A percentile compares a stretch with the other conserved stretches of the same genome.
Conservation (phyloP, 2,797 vertebrate genomes). For the Hyperoplus immaculatus region DNA sequence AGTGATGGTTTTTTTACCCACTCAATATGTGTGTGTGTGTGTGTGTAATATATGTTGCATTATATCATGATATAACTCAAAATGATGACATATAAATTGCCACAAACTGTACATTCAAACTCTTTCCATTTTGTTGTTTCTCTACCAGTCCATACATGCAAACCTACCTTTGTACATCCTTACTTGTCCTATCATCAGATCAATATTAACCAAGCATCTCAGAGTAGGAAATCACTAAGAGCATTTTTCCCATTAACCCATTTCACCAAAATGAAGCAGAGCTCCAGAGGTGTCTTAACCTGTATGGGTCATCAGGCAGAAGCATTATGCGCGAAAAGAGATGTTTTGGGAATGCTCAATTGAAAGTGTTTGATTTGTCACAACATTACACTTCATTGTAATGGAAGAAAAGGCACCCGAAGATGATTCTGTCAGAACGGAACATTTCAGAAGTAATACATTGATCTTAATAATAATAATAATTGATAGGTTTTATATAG, state of each 20-base stretch:
- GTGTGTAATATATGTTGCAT: slow-evolving; percentile 14
- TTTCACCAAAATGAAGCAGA: too few relatives aligned
- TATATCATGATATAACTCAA: slow-evolving; percentile 1
- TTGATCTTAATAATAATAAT: too few relatives aligned
- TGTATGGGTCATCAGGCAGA: neutral
- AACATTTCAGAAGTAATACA: neutral
- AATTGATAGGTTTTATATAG: too few relatives aligned
- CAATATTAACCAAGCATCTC: neutral
- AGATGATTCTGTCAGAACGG: too few relatives aligned
- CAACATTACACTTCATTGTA: too few relatives aligned
- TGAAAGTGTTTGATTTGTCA: neutral
- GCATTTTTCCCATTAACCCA: too few relatives aligned
- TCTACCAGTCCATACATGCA: neutral
- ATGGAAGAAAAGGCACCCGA: too few relatives aligned
- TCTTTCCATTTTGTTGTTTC: neutral
- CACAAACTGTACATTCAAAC: neutral
- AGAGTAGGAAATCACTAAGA: neutral
- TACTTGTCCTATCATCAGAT: neutral
- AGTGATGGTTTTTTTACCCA: slow-evolving; percentile 27
- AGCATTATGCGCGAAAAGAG: neutral
- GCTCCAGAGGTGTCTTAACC: neutral
- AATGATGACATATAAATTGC: slow-evolving; percentile 1
- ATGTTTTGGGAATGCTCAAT: neutral
- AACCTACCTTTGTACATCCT: neutral
- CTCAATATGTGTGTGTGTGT: slow-evolving; percentile 4